These are phyloP conservation scores for Periplaneta americana DNA, from an alignment of 1,140 invertebrate species.

Conservation along the genomic window DNA sequence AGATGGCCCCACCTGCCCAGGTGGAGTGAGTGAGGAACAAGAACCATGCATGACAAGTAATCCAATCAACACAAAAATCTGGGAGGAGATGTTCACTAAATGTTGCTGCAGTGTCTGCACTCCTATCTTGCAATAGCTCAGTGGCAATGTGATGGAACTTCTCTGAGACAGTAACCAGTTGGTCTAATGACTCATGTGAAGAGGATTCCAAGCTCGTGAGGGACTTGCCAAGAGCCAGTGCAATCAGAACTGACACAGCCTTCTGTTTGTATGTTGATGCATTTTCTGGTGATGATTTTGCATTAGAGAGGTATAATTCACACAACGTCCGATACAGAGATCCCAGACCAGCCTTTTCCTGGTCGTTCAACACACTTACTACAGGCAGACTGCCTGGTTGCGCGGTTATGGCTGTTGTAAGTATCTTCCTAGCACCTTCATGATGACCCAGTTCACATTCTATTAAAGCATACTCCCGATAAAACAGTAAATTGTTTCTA, in stretches of 20 bases:
- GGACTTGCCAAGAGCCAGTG: background rate
- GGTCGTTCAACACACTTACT: background rate
- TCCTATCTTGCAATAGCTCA: slow-evolving; percentile 23
- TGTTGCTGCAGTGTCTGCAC: slow-evolving; percentile 8
- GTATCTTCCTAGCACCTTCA: slow-evolving; percentile 30
- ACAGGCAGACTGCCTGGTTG: slow-evolving; percentile 1
- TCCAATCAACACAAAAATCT: slow-evolving; percentile 44
- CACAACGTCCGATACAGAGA: slow-evolving; percentile 39
- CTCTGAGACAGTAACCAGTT: background rate
- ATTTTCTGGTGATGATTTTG: background rate
- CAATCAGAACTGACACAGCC: background rate
- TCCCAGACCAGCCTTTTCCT: slow-evolving; percentile 35
- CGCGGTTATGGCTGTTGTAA: slow-evolving; percentile 6
- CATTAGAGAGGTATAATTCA: slow-evolving; percentile 28
- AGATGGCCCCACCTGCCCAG: slow-evolving; percentile 28
- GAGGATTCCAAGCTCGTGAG: background rate
- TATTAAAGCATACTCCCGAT: slow-evolving; percentile 55
- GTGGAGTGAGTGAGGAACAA: slow-evolving; percentile 36
- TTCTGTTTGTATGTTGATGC: background rate
- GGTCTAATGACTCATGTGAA: background rate
- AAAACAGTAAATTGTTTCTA: slow-evolving; percentile 49
- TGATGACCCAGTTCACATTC: slow-evolving; percentile 46
- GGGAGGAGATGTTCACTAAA: slow-evolving; percentile 40
- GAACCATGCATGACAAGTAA: slow-evolving; percentile 49
- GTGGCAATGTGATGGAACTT: slow-evolving; percentile 31